Conservation (phyloP, 2,888 invertebrate species). For the Cenopis cana region DNA sequence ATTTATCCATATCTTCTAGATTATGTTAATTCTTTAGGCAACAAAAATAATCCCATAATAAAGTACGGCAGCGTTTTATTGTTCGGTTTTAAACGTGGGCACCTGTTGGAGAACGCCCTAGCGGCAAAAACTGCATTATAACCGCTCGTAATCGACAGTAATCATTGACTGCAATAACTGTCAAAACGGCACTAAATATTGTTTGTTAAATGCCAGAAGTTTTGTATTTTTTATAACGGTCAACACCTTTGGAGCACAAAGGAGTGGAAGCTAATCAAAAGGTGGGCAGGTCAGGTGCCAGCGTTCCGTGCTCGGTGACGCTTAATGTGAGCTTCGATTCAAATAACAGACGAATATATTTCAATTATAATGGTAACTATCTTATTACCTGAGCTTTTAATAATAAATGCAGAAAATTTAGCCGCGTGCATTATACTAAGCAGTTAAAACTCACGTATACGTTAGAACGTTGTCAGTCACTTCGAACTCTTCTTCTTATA, state of each 20-base stretch:
- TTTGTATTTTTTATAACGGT: constrained; percentile 78
- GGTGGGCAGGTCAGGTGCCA: constrained; percentile 65
- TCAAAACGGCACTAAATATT: constrained; percentile 83
- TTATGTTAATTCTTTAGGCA: constrained; percentile 40
- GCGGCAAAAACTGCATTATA: constrained; percentile 69
- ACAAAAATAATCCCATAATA: constrained; percentile 49
- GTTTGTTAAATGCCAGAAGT: constrained; percentile 81
- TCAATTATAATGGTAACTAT: constrained; percentile 30
- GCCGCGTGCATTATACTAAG: neutral
- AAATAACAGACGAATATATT: constrained; percentile 49
- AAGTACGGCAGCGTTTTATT: constrained; percentile 52
- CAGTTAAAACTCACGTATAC: too few relatives aligned
- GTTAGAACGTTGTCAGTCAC: too few relatives aligned
- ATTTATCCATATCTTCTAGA: constrained; percentile 13
- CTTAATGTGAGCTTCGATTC: constrained; percentile 21
- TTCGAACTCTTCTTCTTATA: too few relatives aligned
- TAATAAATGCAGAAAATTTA: neutral
- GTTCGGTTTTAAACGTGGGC: constrained; percentile 53
- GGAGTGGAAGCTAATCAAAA: constrained; percentile 62
- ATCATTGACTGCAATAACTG: constrained; percentile 83
- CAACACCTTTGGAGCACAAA: constrained; percentile 78
- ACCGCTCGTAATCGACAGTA: constrained; percentile 73
- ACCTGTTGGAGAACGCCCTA: constrained; percentile 70
- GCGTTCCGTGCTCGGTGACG: constrained; percentile 21
- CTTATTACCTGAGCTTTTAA: constrained; percentile 3